phyloP scores from a whole-genome alignment of 1,140 invertebrate species.

The Leptoteleia sp. region DNA sequence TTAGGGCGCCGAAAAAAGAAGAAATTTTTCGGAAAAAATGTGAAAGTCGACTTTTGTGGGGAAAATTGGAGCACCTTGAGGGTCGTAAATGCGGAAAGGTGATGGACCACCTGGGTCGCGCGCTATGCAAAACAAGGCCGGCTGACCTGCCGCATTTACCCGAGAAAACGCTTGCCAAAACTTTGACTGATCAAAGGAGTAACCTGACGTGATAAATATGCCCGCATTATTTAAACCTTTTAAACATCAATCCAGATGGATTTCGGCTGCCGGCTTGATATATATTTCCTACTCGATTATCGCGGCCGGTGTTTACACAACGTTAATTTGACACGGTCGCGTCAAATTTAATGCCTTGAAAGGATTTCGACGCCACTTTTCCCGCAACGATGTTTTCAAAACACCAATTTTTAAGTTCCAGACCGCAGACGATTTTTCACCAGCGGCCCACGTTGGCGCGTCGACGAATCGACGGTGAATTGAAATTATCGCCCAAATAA shows the following conservation, averaged over 20 bases:
- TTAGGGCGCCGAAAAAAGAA: slow-evolving; percentile 60
- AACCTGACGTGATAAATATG: slow-evolving; percentile 60
- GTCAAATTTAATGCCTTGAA: slow-evolving; percentile 40
- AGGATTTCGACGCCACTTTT: slow-evolving; percentile 31
- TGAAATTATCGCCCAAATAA: slow-evolving; percentile 3
- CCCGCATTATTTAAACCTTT: slow-evolving; percentile 55
- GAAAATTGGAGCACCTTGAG: slow-evolving; percentile 55
- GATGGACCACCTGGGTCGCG: slow-evolving; percentile 65
- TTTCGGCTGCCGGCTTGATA: slow-evolving; percentile 31
- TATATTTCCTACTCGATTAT: slow-evolving; percentile 36
- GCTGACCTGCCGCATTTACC: slow-evolving; percentile 61
- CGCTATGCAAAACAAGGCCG: slow-evolving; percentile 70
- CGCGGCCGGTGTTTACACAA: slow-evolving; percentile 47
- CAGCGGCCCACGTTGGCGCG: neutral
- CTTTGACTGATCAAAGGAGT: slow-evolving; percentile 56
- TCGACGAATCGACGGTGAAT: slow-evolving; percentile 5
- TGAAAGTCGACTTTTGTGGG: slow-evolving; percentile 73
- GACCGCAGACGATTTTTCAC: slow-evolving; percentile 16
- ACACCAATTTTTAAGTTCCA: slow-evolving; percentile 24
- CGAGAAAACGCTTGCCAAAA: slow-evolving; percentile 61
- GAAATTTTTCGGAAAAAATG: slow-evolving; percentile 74
- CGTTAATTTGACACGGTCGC: slow-evolving; percentile 57
- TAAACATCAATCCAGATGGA: slow-evolving; percentile 46
- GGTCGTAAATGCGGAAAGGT: slow-evolving; percentile 66
- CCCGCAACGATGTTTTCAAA: slow-evolving; percentile 35